phyloP scores from a whole-genome alignment of 2,113 vertebrate species.

The Copsychus sechellarum region DNA sequence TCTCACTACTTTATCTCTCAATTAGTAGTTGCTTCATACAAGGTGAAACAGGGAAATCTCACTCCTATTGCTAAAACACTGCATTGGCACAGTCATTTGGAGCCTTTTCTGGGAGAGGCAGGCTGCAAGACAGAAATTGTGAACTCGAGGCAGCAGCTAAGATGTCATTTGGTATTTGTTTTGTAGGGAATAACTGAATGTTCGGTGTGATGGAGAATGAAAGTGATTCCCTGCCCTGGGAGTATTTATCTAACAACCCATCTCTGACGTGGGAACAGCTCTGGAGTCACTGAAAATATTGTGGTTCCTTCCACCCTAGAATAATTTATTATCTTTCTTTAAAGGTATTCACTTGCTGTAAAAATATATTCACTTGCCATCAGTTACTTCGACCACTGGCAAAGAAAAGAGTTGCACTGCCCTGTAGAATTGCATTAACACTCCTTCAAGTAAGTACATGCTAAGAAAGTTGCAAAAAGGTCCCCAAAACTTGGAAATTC shows the following conservation, averaged over 20 bases:
- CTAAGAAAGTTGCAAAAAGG: not conserved
- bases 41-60: not conserved
- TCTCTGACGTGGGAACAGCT: not conserved
- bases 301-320: not conserved
- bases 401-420: not conserved
- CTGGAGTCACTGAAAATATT: not conserved
- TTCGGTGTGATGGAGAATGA: not conserved
- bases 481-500: not conserved
- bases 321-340: not conserved
- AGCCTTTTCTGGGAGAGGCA: not conserved
- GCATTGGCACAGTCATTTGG: not conserved
- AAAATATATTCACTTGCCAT: not conserved
- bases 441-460: not conserved
- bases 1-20: constrained; percentile 19
- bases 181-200: not conserved
- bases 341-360: not conserved
- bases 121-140: not conserved
- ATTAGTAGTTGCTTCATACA: not conserved
- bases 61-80: not conserved
- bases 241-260: not conserved
- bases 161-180: not conserved
- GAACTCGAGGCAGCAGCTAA: not conserved
- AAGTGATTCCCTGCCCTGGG: not conserved
- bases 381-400: not conserved
- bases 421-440: not conserved